These are phyloP conservation scores for Murina feae DNA, from an alignment of 2,113 vertebrate genomes.

Conservation along the genomic window DNA sequence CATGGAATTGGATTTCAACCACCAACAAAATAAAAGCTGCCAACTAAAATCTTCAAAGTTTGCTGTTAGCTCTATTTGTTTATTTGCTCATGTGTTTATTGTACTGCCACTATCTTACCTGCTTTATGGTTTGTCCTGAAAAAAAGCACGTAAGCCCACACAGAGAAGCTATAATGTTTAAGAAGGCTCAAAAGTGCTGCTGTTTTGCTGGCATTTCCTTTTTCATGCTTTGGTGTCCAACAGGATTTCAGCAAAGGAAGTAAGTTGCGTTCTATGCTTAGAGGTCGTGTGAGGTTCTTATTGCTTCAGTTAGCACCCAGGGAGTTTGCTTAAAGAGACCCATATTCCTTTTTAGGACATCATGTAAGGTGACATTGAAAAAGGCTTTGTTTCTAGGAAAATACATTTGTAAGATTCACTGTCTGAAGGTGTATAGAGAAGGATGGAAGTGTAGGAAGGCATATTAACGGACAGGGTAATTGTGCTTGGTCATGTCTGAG, in stretches of 20 bases:
- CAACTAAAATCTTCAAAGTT: background rate
- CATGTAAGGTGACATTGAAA: background rate
- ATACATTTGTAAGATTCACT: background rate
- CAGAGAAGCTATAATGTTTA: background rate
- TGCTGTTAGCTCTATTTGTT: background rate
- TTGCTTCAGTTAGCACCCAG: background rate
- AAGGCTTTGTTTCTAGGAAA: conserved; percentile 32
- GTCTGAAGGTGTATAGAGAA: background rate
- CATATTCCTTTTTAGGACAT: background rate
- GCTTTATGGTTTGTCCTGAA: background rate
- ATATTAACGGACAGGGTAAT: conserved; percentile 43
- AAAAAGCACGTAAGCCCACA: background rate
- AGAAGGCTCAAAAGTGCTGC: background rate
- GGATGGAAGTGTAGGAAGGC: background rate
- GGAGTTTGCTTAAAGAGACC: conserved; percentile 15
- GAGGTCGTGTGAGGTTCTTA: conserved; percentile 21
- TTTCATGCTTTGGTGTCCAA: background rate
- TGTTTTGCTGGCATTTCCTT: background rate
- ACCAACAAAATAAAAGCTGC: conserved; percentile 37
- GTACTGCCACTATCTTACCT: background rate
- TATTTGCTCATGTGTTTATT: background rate
- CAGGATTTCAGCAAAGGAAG: background rate
- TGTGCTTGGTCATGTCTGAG: conserved; percentile 62
- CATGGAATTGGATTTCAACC: conserved; percentile 67
- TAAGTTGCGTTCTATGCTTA: background rate